Base-by-base conservation (phyloP, 2,113 vertebrate genomes). In the Noctilio leporinus region DNA sequence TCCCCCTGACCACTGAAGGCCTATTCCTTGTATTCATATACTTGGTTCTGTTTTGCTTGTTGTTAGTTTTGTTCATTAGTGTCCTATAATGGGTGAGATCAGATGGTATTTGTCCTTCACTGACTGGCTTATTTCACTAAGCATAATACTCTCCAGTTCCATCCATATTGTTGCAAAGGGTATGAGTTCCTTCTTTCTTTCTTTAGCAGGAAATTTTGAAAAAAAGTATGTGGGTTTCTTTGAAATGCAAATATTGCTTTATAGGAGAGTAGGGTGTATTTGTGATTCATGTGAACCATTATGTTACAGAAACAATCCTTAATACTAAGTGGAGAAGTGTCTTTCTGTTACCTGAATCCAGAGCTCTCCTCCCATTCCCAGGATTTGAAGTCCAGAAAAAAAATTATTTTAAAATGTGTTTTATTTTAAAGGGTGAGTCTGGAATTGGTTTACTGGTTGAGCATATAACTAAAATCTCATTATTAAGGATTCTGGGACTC, bases 161-260 rank as follows among this genome's bases (percentile, higher is more conserved):
- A n/a, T n/a, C n/a, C n/a, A n/a, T n/a, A n/a, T n/a, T n/a, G n/a
- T n/a, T n/a, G n/a, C n/a, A n/a, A n/a, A n/a, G n/a, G n/a, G n/a
- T n/a, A n/a, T n/a, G n/a, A n/a, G n/a, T n/a, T n/a, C n/a, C n/a
- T n/a, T n/a, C n/a, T n/a, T n/a, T n/a, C n/a, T n/a, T n/a, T n/a
- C n/a, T n/a, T n/a, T n/a, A n/a, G n/a, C n/a, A n/a, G n/a, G 15
- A n/a, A 73, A 72, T 65, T 95, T 85, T 65, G 15, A 86, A 86
- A 87, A 65, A 53, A 26, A n/a, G n/a, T n/a, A n/a, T 22, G n/a
- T 69, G 40, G 0, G 1, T 75, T 91, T 93, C 62, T 94, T 94
- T 94, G 77, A 96, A 94, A 91, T 88, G 35, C 57, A 93, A 95
- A 78, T 65, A 62, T 45, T 49, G 28, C 17, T 67, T 85, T 77